These are phyloP conservation scores for Sisyra nigra DNA, from an alignment of 2,888 invertebrate species.

Conservation along the genomic window DNA sequence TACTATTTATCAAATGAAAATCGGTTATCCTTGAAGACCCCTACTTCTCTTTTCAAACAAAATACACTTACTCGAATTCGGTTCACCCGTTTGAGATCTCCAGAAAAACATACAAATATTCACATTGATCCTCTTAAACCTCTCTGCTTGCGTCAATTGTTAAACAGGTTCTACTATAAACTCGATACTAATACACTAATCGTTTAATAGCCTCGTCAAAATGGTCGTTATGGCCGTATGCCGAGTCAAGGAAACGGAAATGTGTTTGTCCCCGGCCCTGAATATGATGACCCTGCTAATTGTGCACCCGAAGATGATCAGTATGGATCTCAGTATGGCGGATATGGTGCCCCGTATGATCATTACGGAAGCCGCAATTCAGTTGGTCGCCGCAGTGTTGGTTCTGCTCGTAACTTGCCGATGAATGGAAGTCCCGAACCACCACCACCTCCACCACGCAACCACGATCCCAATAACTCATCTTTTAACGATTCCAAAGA, in stretches of 20 bases:
- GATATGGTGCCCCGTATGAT: constrained; percentile 65
- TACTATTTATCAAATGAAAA: no score
- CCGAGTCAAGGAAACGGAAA: constrained; percentile 56
- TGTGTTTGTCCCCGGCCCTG: constrained; percentile 68
- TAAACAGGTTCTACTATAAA: no score
- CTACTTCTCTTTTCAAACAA: no score
- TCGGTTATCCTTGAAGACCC: no score
- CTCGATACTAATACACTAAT: neutral
- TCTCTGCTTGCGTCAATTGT: no score
- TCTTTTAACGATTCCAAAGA: constrained; percentile 88
- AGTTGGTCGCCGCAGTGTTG: constrained; percentile 36
- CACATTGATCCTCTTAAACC: no score
- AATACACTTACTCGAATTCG: no score
- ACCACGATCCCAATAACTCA: constrained; percentile 60
- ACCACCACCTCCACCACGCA: constrained; percentile 61
- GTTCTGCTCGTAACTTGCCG: constrained; percentile 41
- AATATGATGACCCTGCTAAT: constrained; percentile 87
- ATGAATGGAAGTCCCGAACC: constrained; percentile 41
- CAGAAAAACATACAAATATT: no score
- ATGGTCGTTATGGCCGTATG: constrained; percentile 48
- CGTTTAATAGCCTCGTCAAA: constrained; percentile 38
- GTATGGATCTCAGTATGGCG: constrained; percentile 71
- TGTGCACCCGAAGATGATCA: constrained; percentile 85
- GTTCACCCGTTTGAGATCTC: no score
- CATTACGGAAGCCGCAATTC: constrained; percentile 79